Percentiles rank a stretch among this genome's conserved stretches.
Conservation (phyloP, 2,113 vertebrate species). For the Leptodactylus fuscus region DNA sequence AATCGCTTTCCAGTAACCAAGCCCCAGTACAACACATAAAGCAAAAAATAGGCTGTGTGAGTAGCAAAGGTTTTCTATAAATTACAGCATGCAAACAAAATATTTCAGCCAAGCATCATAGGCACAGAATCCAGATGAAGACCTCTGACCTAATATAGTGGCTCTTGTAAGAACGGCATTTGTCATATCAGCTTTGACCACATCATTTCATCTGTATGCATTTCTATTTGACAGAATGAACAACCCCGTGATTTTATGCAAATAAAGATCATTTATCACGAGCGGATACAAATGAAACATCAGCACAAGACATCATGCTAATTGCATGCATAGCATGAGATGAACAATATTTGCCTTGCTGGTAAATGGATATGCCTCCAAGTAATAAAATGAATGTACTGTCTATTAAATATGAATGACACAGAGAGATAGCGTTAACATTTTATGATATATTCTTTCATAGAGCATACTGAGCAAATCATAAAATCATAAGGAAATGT, state of each 20-base stretch:
- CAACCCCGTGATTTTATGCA: neutral
- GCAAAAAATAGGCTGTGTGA: neutral
- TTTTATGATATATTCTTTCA: neutral
- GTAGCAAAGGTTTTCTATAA: neutral
- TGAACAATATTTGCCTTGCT: constrained; percentile 13
- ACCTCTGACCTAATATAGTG: neutral
- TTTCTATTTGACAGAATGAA: neutral
- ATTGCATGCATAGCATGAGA: neutral
- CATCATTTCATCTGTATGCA: neutral
- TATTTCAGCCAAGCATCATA: neutral
- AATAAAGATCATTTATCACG: neutral
- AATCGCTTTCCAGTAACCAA: constrained; percentile 13
- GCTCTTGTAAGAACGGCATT: neutral
- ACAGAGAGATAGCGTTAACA: neutral
- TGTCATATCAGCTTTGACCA: neutral
- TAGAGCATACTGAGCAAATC: neutral
- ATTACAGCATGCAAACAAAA: neutral
- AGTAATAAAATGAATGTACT: neutral
- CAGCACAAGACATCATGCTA: neutral
- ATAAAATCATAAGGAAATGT: neutral
- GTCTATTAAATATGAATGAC: constrained; percentile 14
- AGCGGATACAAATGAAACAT: neutral
- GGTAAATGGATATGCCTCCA: constrained; percentile 5
- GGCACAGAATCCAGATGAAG: too few relatives aligned
- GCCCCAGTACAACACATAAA: neutral